Evolutionary conservation across 2,888 invertebrate species (phyloP), one percentile per base, ranked within the genome.

Genomic region (Aricia artaxerxes): DNA sequence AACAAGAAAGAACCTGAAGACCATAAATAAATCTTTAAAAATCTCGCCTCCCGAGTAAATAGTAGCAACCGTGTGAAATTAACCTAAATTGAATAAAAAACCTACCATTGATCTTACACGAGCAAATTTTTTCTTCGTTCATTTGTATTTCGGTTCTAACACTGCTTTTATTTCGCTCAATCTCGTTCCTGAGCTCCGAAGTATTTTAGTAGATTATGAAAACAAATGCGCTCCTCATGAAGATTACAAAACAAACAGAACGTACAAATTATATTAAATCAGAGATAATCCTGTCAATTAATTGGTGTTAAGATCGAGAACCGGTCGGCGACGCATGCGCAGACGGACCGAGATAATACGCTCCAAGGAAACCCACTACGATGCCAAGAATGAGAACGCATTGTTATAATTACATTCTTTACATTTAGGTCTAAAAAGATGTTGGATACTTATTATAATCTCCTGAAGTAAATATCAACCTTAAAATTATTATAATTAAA

Each of bases 201-300:
- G 24, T 53, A 35, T 79, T 78, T 80, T 61, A 69, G 38, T 35
- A 61, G 61, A 83, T 84, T 84, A 86, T 85, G 86, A 88, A 84
- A 85, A 84, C 83, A 82, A 82, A 78, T 82, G 87, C 88, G 85
- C 84, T 83, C 84, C 84, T 86, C 84, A 84, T 85, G 84, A 87
- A 87, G 88, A 89, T 88, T 38, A 88, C 91, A 91, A 92, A 92
- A 91, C 91, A 93, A 92, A 93, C 92, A 90, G 87, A 86, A 82
- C 82, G 82, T 84, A 92, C 92, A 92, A 93, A 93, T 93, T 90
- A 91, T 92, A 93, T 93, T 93, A 92, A 92, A 92, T 94, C 93
- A 90, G 89, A 92, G 92, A 93, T 94, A 94, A 94, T 93, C 94
- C 92, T 90, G 92, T 93, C 94, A 93, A 94, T 94, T 94, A 94